Evolutionary conservation across 2,888 invertebrate genomes (phyloP).

Genomic region (Opisthograptis luteolata): DNA sequence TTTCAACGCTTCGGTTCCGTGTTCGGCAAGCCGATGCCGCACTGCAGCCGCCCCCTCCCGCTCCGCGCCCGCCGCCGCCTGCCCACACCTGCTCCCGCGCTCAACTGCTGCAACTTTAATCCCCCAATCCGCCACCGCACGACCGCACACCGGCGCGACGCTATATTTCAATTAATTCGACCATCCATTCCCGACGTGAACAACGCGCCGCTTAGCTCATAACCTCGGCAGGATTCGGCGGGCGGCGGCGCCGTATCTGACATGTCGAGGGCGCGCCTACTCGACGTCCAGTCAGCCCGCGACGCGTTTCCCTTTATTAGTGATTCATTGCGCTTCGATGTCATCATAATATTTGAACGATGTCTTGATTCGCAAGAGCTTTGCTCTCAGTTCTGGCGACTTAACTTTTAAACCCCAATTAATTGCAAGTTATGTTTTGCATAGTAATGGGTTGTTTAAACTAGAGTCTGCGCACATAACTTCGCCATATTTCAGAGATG

Average conservation of each 20-base stretch:
- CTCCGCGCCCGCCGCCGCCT: constrained; percentile 30
- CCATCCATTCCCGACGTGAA: constrained; percentile 72
- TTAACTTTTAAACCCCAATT: constrained; percentile 63
- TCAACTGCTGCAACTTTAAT: constrained; percentile 78
- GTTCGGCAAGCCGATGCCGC: constrained; percentile 72
- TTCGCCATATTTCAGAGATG: constrained; percentile 5
- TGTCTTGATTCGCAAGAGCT: constrained; percentile 55
- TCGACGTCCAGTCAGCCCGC: constrained; percentile 38
- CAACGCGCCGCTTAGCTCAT: constrained; percentile 68
- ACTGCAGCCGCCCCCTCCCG: constrained; percentile 51
- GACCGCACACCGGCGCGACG: constrained; percentile 72
- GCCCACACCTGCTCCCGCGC: constrained; percentile 68
- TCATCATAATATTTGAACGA: constrained; percentile 50
- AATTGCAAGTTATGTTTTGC: constrained; percentile 69
- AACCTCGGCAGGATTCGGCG: constrained; percentile 48
- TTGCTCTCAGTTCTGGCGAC: constrained; percentile 53
- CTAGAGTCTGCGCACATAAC: constrained; percentile 41
- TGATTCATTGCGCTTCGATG: constrained; percentile 23
- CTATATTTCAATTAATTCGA: constrained; percentile 82
- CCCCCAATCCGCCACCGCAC: constrained; percentile 74
- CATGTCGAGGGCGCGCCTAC: constrained; percentile 46
- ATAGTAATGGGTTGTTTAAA: constrained; percentile 61
- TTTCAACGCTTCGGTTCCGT: constrained; percentile 78
- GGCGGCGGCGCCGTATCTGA: constrained; percentile 29
- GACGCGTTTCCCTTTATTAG: constrained; percentile 1